Base-by-base conservation (phyloP, 2,113 vertebrate species). In the Pseudolaguvia tuberculata region DNA sequence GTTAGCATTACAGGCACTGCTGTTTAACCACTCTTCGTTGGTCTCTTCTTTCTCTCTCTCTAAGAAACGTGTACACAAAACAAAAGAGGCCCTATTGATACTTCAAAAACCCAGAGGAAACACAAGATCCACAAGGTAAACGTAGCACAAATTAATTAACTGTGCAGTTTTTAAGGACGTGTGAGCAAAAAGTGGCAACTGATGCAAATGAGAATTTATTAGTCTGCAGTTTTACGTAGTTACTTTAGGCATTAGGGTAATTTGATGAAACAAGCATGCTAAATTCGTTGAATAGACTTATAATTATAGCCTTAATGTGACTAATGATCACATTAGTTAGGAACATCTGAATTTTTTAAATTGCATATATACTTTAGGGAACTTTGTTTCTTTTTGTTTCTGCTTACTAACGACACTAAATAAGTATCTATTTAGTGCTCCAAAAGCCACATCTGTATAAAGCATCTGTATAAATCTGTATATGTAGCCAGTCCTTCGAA, bases 251-350 rank as follows among this genome's bases (percentile, higher is more conserved):
- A 21, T n/a, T 31, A 70, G 18, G 67, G 61, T 65, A 47, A 55
- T 70, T 39, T 55, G 50, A 50, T 70, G 29, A 70, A 65, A 47
- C 61, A 65, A 25, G 61, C 50, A 23, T 70, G 25, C 29, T 42
- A 18, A 70, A 70, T 56, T 56, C 55, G 31, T 42, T n/a, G 51
- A 39, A 42, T 42, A 42, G 1, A 9, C 0, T 56, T 17, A 56
- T 55, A 70, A 25, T 65, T 65, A 65, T 3, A 47, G 21, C 14
- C 21, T 47, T 13, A 21, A 65, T 47, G 13, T 47, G 21, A 47
- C 39, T 17, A 65, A 65, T 65, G 6, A 10, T 21, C 20, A 21
- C 42, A 21, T 39, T 4, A 62, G 18, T 35, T 31, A 61, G 58
- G 18, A 61, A 10, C 31, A 21, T 42, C 57, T 20, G 9, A 59